Evolutionary conservation across 2,888 invertebrate species (phyloP).

Genomic region (Phrixothrix hirtus): DNA sequence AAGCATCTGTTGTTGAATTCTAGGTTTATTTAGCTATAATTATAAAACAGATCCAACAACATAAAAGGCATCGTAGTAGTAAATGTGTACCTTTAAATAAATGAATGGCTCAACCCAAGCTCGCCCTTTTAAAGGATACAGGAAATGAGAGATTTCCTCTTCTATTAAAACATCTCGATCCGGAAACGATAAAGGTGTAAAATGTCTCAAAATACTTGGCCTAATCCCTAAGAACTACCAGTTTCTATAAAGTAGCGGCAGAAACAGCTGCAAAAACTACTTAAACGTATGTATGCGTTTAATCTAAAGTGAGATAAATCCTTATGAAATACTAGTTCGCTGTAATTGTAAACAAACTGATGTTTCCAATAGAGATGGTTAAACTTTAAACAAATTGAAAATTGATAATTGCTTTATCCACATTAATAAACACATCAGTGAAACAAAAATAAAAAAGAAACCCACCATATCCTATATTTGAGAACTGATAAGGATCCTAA

Average conservation of each 20-base stretch:
- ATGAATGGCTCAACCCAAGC: background rate
- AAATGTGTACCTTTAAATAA: too few species aligned
- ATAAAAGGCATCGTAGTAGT: background rate
- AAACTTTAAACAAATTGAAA: too few species aligned
- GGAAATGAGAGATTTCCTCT: slow-evolving; percentile 27
- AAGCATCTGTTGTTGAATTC: slow-evolving; percentile 3
- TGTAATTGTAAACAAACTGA: too few species aligned
- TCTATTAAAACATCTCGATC: slow-evolving; percentile 22
- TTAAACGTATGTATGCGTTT: too few species aligned
- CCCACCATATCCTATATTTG: too few species aligned
- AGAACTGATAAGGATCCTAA: too few species aligned
- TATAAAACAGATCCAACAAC: background rate
- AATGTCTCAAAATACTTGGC: slow-evolving; percentile 17
- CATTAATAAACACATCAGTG: too few species aligned
- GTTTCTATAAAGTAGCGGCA: slow-evolving; percentile 6
- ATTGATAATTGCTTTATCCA: too few species aligned
- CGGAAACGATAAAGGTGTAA: slow-evolving; percentile 33
- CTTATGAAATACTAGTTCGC: too few species aligned
- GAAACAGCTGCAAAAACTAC: slow-evolving; percentile 26
- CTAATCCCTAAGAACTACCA: slow-evolving; percentile 10
- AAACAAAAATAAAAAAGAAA: too few species aligned
- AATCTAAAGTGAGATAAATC: too few species aligned
- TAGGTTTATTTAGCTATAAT: slow-evolving; percentile 4
- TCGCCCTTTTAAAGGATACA: slow-evolving; percentile 17
- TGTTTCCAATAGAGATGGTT: too few species aligned